Base-by-base conservation (phyloP, 2,797 vertebrate species). In the Allobates femoralis region DNA sequence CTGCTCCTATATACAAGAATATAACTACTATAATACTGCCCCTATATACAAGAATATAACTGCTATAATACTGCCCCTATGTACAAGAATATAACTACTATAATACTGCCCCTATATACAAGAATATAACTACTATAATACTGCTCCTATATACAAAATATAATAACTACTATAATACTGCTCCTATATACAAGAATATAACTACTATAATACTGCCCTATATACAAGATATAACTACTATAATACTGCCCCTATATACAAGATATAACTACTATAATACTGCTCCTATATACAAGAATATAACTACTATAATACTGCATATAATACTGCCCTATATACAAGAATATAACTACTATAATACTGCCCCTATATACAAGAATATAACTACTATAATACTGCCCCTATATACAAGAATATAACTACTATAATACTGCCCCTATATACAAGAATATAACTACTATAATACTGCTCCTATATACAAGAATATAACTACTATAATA, bases 181-280 rank as follows among this genome's bases (percentile, higher is more conserved):
- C 28, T 6, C 62, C 26, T 64, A 64, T 64, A 14, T 64, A 64
- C 62, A 64, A 30, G 62, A 64, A 64, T 64, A 64, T 64, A 64
- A 64, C 62, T 64, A 64, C 26, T 64, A 64, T 64, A 64, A 64
- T 64, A 64, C 62, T 64, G 26, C 62, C 60, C 62, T 64, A 64
- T 64, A 3, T 64, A 30, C 62, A 64, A 64, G 62, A 64, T 67
- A 34, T 67, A 67, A 67, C 64, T 34, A 67, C 64, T 67, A 67
- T 67, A 67, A 67, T 67, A 34, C 64, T 67, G 28, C 30, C 3
- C 30, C 64, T 67, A 67, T 67, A 16, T 67, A 67, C 64, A 67
- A 34, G 64, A 67, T 67, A 67, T 67, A 67, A 67, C 28, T 67
- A 67, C 64, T 67, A 67, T 34, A 67, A 67, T 67, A 34, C 64